Percentiles rank a stretch among this genome's conserved stretches.
phyloP scores from a whole-genome alignment of 35 echinoderm and acorn worm species.

The Patiria miniata region DNA sequence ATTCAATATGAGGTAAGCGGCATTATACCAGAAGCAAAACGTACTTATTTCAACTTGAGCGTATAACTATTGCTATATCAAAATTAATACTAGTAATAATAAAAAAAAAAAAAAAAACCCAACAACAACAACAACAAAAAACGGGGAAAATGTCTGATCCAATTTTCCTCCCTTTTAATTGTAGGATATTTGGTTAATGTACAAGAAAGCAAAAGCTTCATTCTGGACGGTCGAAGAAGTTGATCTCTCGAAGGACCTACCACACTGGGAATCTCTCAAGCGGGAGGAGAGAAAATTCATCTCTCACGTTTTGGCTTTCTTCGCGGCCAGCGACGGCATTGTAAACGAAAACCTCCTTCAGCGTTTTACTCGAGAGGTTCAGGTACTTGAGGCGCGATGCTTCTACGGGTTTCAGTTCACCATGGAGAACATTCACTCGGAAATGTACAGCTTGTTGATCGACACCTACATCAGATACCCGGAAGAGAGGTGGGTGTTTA shows the following conservation, averaged over 20 bases:
- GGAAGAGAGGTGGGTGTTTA: constrained; percentile 65
- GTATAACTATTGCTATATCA: too few relatives aligned
- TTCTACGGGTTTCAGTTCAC: constrained; percentile 99
- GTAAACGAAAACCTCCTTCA: constrained; percentile 98
- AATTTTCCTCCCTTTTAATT: too few relatives aligned
- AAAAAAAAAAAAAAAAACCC: too few relatives aligned
- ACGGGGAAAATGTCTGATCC: too few relatives aligned
- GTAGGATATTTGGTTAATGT: constrained; percentile 93
- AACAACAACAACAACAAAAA: too few relatives aligned
- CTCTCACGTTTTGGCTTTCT: constrained; percentile 96
- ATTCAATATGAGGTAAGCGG: constrained; percentile 77
- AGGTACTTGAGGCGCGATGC: constrained; percentile 86
- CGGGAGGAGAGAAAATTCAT: constrained; percentile 85
- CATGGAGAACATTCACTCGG: constrained; percentile 99
- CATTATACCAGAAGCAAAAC: too few relatives aligned
- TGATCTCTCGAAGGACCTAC: constrained; percentile 85
- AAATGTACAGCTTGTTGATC: constrained; percentile 97
- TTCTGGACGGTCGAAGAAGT: constrained; percentile 98
- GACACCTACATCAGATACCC: constrained; percentile 94
- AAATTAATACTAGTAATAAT: too few relatives aligned
- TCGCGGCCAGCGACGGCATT: constrained; percentile 97
- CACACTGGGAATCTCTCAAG: constrained; percentile 73
- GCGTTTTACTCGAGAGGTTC: constrained; percentile 92
- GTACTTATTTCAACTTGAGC: too few relatives aligned
- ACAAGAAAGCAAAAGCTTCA: constrained; percentile 96